A percentile compares a stretch with the other conserved stretches of the same genome.
These are phyloP conservation scores for Sorex fumeus DNA, from an alignment of 2,113 vertebrate genomes.

Conservation along the genomic window DNA sequence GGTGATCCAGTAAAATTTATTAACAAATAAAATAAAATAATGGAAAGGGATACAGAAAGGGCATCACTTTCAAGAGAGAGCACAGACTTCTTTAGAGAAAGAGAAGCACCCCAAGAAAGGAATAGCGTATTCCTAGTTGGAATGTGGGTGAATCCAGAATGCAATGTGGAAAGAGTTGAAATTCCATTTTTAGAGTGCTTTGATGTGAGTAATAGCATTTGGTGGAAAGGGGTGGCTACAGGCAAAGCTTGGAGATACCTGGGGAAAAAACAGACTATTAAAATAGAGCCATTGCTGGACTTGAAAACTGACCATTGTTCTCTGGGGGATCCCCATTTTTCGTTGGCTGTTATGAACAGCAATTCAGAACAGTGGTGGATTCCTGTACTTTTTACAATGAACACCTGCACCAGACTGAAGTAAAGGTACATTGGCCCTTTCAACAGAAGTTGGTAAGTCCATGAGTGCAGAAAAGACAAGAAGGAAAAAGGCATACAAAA, in stretches of 20 bases:
- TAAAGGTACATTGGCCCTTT: background rate
- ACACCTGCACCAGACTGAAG: background rate
- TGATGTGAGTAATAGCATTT: background rate
- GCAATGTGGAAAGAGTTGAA: background rate
- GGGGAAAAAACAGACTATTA: background rate
- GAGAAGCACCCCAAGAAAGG: no score
- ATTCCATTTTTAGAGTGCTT: background rate
- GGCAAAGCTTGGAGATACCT: background rate
- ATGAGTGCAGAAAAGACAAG: background rate
- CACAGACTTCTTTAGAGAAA: no score
- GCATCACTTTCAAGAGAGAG: no score
- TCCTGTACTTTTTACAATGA: background rate
- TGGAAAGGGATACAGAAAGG: no score
- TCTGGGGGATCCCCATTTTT: background rate
- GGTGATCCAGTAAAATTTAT: no score
- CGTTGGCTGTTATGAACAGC: background rate
- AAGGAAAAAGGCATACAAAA: background rate
- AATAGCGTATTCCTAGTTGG: no score
- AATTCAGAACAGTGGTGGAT: background rate
- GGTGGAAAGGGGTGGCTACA: background rate
- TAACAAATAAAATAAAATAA: no score
- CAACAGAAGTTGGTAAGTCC: background rate
- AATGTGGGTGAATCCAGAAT: no score
- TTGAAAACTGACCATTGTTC: background rate
- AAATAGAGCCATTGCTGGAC: background rate